Base-by-base conservation (phyloP, 2,888 invertebrate genomes). In the Troglohyphantes excavatus region DNA sequence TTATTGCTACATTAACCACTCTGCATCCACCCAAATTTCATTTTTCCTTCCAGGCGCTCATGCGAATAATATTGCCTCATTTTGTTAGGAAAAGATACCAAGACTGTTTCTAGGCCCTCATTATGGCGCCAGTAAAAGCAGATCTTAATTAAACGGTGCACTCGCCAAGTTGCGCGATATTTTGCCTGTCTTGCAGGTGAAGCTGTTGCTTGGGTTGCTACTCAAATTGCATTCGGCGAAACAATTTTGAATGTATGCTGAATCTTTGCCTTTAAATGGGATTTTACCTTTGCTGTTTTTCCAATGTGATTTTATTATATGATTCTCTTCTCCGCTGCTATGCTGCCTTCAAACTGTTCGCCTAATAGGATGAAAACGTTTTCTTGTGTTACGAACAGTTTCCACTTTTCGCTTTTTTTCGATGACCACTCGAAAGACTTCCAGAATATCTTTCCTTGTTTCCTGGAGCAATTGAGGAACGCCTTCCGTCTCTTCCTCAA, bases 281-380 rank as follows among this genome's bases (percentile, higher is more conserved):
- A 33, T 6, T 33, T 33, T 33, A 33, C 33, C 84, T n/a, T n/a
- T 75, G 87, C 73, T 81, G 87, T 63, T 81, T 75, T n/a, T n/a
- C n/a, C 73, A 19, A 19, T 53, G 33, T 73, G 61, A 73, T 88
- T 88, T 88, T 81, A 87, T 81, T 88, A 63, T 68, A 43, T 13
- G 72, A 33, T 61, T 53, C 61, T 85, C 61, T 75, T 39, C 27
- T 63, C 21, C 26, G 33, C 67, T 65, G 63, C 65, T 46, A 39
- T 46, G 53, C 65, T 26, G 23, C 39, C 67, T 67, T 53, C 79
- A 23, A 23, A 78, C 68, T 63, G 67, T 23, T 26, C 39, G 27
- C 70, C 39, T 76, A 85, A 85, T 78, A 86, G 65, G 87, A 81
- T 81, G 81, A 88, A 81, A 88, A 81, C 75, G 79, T 79, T 87